Base-by-base conservation (phyloP, 2,888 invertebrate genomes). In the Yponomeuta cagnagella region DNA sequence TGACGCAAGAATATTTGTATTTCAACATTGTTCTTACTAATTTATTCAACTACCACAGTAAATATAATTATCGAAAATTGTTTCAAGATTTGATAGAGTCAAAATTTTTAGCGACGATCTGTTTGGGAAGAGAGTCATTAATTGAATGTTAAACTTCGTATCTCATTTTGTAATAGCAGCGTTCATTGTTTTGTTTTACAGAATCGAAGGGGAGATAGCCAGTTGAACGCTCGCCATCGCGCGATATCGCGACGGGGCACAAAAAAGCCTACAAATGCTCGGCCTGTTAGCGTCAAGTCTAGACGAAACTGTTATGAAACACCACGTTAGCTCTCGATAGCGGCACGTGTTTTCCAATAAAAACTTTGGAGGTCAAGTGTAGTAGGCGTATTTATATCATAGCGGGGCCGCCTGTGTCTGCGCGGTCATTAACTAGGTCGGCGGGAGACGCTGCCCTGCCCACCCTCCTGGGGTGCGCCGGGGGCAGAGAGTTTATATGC, bases 351-450 rank as follows among this genome's bases (percentile, higher is more conserved):
- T 89, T 89, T 89, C 86, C 88, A 90, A 91, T 90, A 91, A 91
- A 91, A 92, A 90, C 88, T 90, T 91, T 91, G 85, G 90, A 91
- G 91, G 91, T 92, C 91, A 92, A 92, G 91, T 91, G 91, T 91
- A 91, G 90, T 90, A 89, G 90, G 90, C 88, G 90, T 90, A 90
- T 91, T 90, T 92, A 91, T 92, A 90, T 89, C 89, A 85, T 79
- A 84, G 84, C 89, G 88, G 88, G 90, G 87, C 88, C 89, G 86
- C 85, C 85, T 84, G 86, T 84, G 87, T 86, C 88, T 88, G 83
- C 88, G 90, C 88, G 90, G 90, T 90, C 91, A 91, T 91, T 91
- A 92, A 90, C 90, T 92, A 87, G 91, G 91, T 92, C 90, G 90
- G 82, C 82, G 80, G 86, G 89, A 90, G 85, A 87, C 90, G 88